These are phyloP conservation scores for Eulemur rufifrons DNA, from an alignment of 2,113 vertebrate species.

Conservation along the genomic window DNA sequence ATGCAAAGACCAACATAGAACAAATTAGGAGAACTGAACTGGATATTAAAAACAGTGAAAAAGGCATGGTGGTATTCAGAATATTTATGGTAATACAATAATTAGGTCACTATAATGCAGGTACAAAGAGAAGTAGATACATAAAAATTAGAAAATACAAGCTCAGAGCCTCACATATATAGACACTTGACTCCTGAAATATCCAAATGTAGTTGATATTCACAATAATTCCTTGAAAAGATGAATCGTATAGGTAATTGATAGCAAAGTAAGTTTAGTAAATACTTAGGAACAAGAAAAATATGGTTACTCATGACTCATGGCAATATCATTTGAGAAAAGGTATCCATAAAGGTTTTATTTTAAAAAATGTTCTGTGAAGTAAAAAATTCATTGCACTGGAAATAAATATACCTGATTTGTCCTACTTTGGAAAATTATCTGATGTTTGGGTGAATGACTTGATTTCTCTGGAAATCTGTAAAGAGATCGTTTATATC, in stretches of 20 bases:
- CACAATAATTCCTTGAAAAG: background rate
- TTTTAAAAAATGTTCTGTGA: background rate
- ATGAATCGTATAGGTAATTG: background rate
- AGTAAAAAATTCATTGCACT: background rate
- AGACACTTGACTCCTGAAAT: background rate
- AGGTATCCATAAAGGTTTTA: background rate
- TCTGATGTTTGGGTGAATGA: background rate
- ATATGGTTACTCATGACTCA: background rate
- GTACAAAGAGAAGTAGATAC: background rate
- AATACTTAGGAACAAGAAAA: background rate
- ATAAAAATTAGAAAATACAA: background rate
- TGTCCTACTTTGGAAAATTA: background rate
- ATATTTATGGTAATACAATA: background rate
- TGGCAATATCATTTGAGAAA: background rate
- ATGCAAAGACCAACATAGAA: background rate
- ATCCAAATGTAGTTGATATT: background rate
- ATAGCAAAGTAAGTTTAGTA: background rate
- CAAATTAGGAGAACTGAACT: background rate
- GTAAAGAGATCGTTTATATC: background rate
- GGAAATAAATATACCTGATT: background rate
- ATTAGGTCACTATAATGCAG: background rate
- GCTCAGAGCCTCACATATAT: background rate
- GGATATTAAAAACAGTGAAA: background rate
- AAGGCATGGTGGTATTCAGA: background rate
- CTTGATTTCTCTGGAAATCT: background rate